Conservation (phyloP, 1,140 invertebrate genomes). For the Calephelis virginiensis region DNA sequence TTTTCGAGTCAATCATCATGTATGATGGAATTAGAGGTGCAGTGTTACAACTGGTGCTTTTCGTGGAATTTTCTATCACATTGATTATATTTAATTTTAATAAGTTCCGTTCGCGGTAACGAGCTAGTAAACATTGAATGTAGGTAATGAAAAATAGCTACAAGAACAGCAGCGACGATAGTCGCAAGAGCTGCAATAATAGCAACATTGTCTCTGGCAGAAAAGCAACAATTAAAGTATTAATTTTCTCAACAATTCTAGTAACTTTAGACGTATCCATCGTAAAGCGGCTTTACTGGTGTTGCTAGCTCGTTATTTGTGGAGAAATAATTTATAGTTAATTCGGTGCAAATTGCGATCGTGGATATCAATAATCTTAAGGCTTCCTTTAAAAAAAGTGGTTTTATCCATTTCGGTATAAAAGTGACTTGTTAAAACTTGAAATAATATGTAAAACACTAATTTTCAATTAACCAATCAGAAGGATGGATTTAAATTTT, state of each 20-base stretch:
- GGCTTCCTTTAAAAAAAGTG: conserved; percentile 51
- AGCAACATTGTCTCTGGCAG: no score
- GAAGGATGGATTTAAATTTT: conserved; percentile 1
- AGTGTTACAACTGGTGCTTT: conserved; percentile 40
- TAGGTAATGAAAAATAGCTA: no score
- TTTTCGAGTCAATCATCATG: conserved; percentile 20
- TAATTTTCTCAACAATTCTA: no score
- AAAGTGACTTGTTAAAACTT: not conserved
- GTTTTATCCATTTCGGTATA: conserved; percentile 24
- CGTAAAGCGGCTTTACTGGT: no score
- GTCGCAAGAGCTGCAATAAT: no score
- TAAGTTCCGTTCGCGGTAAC: not conserved
- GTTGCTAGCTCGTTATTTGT: not conserved
- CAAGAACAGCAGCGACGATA: no score
- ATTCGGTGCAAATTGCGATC: conserved; percentile 2
- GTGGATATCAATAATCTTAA: conserved; percentile 28
- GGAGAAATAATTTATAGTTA: not conserved
- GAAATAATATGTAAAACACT: not conserved
- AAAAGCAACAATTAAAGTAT: no score
- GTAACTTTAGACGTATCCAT: no score
- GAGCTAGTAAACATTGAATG: not conserved
- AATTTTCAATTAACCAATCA: conserved; percentile 3
- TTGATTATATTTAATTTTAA: conserved; percentile 1
- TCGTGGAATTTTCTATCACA: conserved; percentile 9
- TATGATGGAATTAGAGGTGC: conserved; percentile 34